Conservation (phyloP, 2,113 vertebrate species). For the Mormyrus lacerda region DNA sequence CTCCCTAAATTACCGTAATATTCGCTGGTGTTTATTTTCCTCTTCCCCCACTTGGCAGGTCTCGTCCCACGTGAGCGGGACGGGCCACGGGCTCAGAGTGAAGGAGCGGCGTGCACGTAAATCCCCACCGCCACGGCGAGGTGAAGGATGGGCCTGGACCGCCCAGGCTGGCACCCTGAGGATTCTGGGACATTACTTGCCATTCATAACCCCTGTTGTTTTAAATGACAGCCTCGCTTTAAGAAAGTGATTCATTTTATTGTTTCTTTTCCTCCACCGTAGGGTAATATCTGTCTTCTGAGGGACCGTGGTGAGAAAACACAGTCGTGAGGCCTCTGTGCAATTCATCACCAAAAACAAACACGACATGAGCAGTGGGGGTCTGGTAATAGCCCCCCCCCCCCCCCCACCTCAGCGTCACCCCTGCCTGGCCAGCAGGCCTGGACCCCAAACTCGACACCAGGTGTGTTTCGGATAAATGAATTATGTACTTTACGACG, state of each 20-base stretch:
- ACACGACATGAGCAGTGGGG: constrained; percentile 27
- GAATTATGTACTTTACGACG: constrained; percentile 12
- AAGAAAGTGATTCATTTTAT: constrained; percentile 27
- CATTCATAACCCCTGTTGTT: constrained; percentile 26
- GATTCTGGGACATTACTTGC: neutral
- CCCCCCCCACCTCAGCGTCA: constrained; percentile 43
- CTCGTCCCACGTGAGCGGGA: constrained; percentile 48
- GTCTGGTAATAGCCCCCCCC: constrained; percentile 50
- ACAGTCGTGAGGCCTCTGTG: neutral
- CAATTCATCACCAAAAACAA: constrained; percentile 8
- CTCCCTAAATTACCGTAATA: constrained; percentile 79
- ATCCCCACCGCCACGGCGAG: constrained; percentile 30
- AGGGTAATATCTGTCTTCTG: constrained; percentile 11
- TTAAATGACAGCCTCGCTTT: constrained; percentile 32
- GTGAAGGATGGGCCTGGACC: constrained; percentile 25
- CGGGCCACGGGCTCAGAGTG: constrained; percentile 33
- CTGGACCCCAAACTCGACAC: constrained; percentile 52
- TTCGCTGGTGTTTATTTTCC: constrained; percentile 59
- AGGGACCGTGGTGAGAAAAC: neutral
- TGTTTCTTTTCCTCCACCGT: neutral
- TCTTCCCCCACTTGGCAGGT: constrained; percentile 41
- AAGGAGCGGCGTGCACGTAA: constrained; percentile 32
- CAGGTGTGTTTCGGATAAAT: constrained; percentile 60
- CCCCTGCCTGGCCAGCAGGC: constrained; percentile 31
- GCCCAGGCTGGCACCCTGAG: neutral